phyloP scores from a whole-genome alignment of 2,797 vertebrate species.

The Gallinago solitaria region DNA sequence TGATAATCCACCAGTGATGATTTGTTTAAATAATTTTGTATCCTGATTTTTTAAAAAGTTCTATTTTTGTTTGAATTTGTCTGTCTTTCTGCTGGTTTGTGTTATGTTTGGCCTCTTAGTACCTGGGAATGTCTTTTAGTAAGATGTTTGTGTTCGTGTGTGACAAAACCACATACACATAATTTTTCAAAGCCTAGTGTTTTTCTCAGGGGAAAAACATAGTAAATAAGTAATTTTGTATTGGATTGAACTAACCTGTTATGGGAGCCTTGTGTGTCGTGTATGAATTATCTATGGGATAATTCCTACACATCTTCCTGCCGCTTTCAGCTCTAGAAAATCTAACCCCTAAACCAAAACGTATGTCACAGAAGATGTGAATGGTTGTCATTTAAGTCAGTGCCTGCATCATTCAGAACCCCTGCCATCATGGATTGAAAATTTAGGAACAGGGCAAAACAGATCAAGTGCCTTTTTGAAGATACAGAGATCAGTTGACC shows the following conservation, averaged over 20 bases:
- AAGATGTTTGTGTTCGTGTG: not conserved
- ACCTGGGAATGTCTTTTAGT: not conserved
- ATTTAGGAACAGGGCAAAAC: not conserved
- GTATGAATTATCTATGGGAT: not conserved
- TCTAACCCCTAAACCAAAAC: not conserved
- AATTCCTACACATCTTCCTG: not conserved
- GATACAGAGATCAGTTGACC: not conserved
- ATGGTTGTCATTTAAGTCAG: not conserved
- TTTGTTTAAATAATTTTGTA: not conserved
- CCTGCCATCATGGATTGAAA: not conserved
- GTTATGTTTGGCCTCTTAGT: not conserved
- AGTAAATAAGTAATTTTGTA: not conserved
- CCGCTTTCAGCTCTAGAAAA: not conserved
- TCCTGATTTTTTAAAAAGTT: not conserved
- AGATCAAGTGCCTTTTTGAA: not conserved
- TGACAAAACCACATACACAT: not conserved
- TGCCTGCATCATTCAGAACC: not conserved
- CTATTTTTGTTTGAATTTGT: not conserved
- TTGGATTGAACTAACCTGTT: not conserved
- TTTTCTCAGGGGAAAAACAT: not conserved
- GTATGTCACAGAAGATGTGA: not conserved
- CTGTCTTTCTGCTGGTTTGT: not conserved
- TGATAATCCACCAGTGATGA: not conserved
- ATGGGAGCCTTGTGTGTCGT: not conserved
- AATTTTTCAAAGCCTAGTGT: not conserved